Evolutionary conservation across 2,888 invertebrate genomes (phyloP), one percentile per base, ranked within the genome.

Genomic region (Clitarchus hookeri): DNA sequence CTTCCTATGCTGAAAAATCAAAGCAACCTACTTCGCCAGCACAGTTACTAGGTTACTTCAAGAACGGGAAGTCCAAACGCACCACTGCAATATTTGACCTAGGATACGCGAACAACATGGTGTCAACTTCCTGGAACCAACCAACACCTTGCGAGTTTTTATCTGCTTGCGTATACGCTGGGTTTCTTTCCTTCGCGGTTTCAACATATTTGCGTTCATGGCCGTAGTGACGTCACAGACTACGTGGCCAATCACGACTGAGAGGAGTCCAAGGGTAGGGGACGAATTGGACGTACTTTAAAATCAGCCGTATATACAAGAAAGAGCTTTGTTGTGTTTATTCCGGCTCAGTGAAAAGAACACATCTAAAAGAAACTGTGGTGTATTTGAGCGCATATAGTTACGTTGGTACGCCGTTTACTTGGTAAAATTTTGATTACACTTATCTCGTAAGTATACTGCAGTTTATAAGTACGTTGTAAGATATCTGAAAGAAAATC

Each of bases 181-280:
- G 19, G 23, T 19, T n/a, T 65, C 16, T 65, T 65, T 65, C 65
- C 8, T 65, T 23, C 65, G 6, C 65, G n/a, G 65, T 65, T 65
- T 23, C 65, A 65, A 65, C 65, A 65, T 65, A 65, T 65, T n/a
- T 65, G 65, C 65, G 65, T 65, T 65, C 65, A 65, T 65, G 65
- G 65, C 65, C 65, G 65, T n/a, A 11, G 65, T 65, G 65, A 65
- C 65, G 65, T 23, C 65, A 65, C 53, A n/a, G 23, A 65, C 23
- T n/a, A n/a, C 23, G 19, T 19, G n/a, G 19, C 65, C 65, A 65
- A 65, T 65, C 65, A n/a, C 65, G 6, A 19, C n/a, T 0, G 23
- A 65, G 65, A 9, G 8, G 65, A n/a, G 8, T n/a, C 23, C 65
- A 16, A 8, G n/a, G 65, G 65, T 65, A 65, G 65, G 65, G 65